Evolutionary conservation across 1,140 invertebrate genomes (phyloP).

Genomic region (Aleiodes sp.): DNA sequence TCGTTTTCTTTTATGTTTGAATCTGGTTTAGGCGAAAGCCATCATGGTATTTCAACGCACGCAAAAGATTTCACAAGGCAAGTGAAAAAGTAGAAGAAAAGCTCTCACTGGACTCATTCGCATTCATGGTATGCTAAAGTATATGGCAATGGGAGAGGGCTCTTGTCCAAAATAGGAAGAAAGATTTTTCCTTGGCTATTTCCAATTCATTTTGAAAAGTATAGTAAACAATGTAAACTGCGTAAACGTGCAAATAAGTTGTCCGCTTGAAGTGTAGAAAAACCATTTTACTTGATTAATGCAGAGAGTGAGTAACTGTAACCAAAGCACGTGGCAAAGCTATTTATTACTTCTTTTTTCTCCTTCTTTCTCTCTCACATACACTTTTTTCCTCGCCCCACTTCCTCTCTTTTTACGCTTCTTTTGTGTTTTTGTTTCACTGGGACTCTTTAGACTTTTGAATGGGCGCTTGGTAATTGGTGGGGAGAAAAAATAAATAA

Average conservation of each 20-base stretch:
- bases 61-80: neutral
- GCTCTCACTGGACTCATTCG: conserved; percentile 28
- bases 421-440: no score
- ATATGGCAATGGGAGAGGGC: conserved; percentile 21
- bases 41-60: no score
- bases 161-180: conserved; percentile 37
- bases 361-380: no score
- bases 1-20: no score
- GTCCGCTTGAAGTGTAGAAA: neutral
- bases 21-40: no score
- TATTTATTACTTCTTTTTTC: no score
- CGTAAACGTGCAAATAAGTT: conserved; percentile 51
- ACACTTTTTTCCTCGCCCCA: no score
- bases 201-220: conserved; percentile 46
- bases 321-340: neutral
- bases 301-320: neutral
- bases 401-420: no score
- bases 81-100: conserved; percentile 30
- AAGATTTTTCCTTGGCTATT: conserved; percentile 36
- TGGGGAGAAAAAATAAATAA: no score
- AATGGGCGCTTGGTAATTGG: no score
- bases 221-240: conserved; percentile 48
- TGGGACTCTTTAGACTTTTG: no score
- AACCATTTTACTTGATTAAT: neutral
- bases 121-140: conserved; percentile 38